A percentile compares a stretch with the other conserved stretches of the same genome.
phyloP scores from a whole-genome alignment of 2,113 vertebrate genomes.

The Todiramphus saurophagus region DNA sequence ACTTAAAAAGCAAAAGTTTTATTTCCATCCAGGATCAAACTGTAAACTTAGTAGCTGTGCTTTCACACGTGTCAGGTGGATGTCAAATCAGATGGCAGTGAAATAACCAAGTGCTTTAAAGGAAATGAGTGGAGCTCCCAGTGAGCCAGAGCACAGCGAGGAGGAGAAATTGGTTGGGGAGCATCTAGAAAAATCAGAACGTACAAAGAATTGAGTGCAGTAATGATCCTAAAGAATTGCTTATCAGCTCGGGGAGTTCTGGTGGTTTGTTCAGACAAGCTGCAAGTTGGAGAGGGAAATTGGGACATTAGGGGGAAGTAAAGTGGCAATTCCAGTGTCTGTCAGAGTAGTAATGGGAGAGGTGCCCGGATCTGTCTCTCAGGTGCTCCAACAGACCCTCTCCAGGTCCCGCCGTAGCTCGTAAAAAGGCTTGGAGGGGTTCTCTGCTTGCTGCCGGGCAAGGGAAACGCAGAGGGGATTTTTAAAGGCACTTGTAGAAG shows the following conservation, averaged over 20 bases:
- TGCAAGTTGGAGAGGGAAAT: background rate
- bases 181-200: background rate
- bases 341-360: background rate
- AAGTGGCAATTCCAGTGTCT: background rate
- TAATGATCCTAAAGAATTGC: background rate
- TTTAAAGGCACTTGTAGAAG: rapidly evolving
- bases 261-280: background rate
- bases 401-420: background rate
- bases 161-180: background rate
- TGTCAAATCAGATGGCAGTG: background rate
- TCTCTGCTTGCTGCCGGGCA: background rate
- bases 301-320: background rate
- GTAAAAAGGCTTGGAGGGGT: background rate
- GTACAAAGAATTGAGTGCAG: no score
- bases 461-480: background rate
- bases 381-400: background rate
- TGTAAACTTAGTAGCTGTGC: background rate
- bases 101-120: background rate
- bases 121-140: background rate
- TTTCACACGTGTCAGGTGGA: background rate
- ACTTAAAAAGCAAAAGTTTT: background rate
- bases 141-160: background rate
- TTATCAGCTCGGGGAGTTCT: background rate
- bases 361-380: background rate
- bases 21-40: background rate